phyloP scores from a whole-genome alignment of 2,797 vertebrate genomes.

The Notamacropus eugenii region DNA sequence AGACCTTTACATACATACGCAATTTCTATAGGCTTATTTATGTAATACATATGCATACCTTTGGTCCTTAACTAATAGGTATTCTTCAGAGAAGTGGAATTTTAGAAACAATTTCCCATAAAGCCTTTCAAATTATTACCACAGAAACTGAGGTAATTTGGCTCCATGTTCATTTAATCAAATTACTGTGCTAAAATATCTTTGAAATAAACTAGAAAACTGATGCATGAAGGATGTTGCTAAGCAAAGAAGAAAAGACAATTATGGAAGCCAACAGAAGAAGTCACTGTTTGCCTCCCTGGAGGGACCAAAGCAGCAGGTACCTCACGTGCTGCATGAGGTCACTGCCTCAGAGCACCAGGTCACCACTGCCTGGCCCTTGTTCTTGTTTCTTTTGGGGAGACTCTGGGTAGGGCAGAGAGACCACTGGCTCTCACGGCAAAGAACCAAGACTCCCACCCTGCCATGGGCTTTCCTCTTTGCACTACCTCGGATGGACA shows the following conservation, averaged over 20 bases:
- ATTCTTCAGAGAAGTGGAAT: slow-evolving; percentile 19
- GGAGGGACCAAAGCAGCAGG: background rate
- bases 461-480: background rate
- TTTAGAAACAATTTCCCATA: slow-evolving; percentile 20
- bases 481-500: background rate
- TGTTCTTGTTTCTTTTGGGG: background rate
- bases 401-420: fast-evolving
- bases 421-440: background rate
- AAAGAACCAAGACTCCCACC: background rate
- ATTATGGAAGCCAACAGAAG: background rate
- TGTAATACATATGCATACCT: background rate
- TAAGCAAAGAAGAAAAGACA: slow-evolving; percentile 15
- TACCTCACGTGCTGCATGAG: background rate
- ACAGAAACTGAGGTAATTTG: background rate
- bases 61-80: background rate
- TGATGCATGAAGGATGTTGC: background rate
- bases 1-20: background rate
- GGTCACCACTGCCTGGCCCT: background rate
- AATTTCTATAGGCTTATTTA: background rate
- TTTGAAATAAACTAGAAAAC: background rate
- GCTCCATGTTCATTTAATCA: background rate
- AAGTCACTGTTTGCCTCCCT: background rate
- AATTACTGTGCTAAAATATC: slow-evolving; percentile 29
- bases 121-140: slow-evolving; percentile 12
- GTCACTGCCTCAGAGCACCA: background rate